Percentiles rank a stretch among this genome's conserved stretches.
Conservation (phyloP, 2,797 vertebrate genomes). For the Gymnothorax javanicus region DNA sequence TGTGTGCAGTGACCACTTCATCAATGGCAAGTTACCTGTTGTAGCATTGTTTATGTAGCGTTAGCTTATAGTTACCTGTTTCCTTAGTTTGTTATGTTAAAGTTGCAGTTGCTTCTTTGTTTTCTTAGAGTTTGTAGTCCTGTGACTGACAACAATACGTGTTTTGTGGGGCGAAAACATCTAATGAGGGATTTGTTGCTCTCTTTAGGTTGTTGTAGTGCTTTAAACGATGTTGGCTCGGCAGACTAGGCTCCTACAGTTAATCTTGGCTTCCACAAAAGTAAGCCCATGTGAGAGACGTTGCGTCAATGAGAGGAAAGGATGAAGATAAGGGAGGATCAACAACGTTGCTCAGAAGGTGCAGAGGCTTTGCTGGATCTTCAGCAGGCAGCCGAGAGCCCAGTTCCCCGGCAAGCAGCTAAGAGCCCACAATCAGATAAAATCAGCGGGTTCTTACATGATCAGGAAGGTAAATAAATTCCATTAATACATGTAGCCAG, state of each 20-base stretch:
- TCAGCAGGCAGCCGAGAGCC: background rate
- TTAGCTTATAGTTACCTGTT: too few species aligned
- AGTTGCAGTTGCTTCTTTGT: too few species aligned
- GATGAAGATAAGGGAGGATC: background rate
- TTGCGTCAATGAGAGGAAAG: background rate
- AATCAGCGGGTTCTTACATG: background rate
- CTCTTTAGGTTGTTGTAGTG: background rate
- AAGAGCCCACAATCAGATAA: background rate
- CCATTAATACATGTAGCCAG: background rate
- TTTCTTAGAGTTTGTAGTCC: too few species aligned
- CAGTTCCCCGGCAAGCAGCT: background rate
- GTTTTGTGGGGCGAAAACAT: too few species aligned
- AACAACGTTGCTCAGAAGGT: background rate
- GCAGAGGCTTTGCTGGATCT: slow-evolving; percentile 1
- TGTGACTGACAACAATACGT: too few species aligned
- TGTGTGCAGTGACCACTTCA: too few species aligned
- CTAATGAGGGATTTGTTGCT: background rate
- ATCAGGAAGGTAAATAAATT: background rate
- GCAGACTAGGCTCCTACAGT: background rate
- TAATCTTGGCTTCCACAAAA: background rate
- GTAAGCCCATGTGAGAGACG: background rate
- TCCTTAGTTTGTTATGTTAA: too few species aligned
- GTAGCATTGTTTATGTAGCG: too few species aligned
- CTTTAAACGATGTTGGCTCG: background rate
- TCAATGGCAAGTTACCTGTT: too few species aligned